Conservation (phyloP, 1,140 invertebrate species). For the Brachionus paranguensis region DNA sequence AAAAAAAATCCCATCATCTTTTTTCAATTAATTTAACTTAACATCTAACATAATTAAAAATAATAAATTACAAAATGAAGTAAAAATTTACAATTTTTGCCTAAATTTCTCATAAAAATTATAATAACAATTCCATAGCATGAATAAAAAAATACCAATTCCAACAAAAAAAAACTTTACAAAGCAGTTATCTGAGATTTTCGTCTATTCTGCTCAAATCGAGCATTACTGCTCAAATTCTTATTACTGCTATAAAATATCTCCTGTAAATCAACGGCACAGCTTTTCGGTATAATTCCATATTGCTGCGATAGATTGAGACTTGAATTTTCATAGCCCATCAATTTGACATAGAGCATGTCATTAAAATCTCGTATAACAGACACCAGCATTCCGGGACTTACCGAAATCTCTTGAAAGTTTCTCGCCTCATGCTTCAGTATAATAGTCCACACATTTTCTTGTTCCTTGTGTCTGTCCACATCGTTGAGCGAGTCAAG, state of each 20-base stretch:
- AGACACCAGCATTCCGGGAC: constrained; percentile 22
- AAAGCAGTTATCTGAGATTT: constrained; percentile 27
- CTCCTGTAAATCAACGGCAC: constrained; percentile 29
- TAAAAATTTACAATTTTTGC: not conserved
- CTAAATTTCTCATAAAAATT: not conserved
- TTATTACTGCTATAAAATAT: constrained; percentile 14
- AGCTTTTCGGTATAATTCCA: constrained; percentile 32
- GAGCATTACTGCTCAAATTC: not conserved
- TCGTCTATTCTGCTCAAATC: not conserved
- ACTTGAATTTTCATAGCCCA: constrained; percentile 35
- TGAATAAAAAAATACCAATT: not conserved
- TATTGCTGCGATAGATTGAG: constrained; percentile 18
- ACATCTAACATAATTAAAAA: not conserved
- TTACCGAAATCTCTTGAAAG: constrained; percentile 24
- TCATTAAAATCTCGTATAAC: constrained; percentile 31
- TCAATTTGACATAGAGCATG: constrained; percentile 16
- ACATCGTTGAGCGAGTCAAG: constrained; percentile 6
- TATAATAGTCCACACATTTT: constrained; percentile 35
- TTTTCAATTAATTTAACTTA: not conserved
- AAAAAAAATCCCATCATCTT: not conserved
- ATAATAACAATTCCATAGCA: not conserved
- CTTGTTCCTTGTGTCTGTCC: not conserved
- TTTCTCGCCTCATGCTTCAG: constrained; percentile 23
- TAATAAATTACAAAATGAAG: not conserved
- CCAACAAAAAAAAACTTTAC: constrained; percentile 4